Base-by-base conservation (phyloP, 2,797 vertebrate genomes). In the Halcyon badia region DNA sequence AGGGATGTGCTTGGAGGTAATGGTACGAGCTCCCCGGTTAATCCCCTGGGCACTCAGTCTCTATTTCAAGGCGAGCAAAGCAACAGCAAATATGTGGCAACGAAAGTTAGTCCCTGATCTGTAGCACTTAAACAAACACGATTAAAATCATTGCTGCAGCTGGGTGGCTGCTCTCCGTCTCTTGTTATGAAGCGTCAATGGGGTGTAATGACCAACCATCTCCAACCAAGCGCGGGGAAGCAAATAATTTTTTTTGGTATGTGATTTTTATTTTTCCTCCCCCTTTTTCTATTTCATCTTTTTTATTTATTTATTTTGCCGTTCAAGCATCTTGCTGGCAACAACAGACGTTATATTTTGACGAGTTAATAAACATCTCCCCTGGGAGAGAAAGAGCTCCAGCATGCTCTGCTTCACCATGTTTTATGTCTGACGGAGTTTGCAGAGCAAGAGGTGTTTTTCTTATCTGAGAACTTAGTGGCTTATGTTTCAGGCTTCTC, bases 321-420 rank as follows among this genome's bases (percentile, higher is more conserved):
- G 12, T 77, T 94, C 37, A 48, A 71, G 71, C 68, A 81, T 90
- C 71, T 94, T 54, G 64, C 90, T 80, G 57, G 89, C 83, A 89
- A 80, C 90, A 92, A 19, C 49, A 95, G 87, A 49, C 30, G 1
- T 58, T 83, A 18, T 94, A 60, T 91, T 95, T 87, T 96, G 95
- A 95, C 7, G 41, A 96, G 94, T 94, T 96, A 96, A 97, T 96
- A 96, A 96, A 96, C 83, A 65, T 94, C 76, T 92, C 95, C 79
- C 94, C 61, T 2, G 39, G 87, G 96, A 94, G 72, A 0, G 0
- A 64, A 49, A 69, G 52, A 85, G 91, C 78, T 96, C 42, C 60
- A 41, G 91, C 87, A 31, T 46, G 87, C 92, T 94, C 89, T 65
- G 92, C 92, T 89, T 87, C 84, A 28, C 91, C 6, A 5, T 75